These are phyloP conservation scores for Pseudococcus viburni DNA, from an alignment of 2,888 invertebrate genomes.

Conservation along the genomic window DNA sequence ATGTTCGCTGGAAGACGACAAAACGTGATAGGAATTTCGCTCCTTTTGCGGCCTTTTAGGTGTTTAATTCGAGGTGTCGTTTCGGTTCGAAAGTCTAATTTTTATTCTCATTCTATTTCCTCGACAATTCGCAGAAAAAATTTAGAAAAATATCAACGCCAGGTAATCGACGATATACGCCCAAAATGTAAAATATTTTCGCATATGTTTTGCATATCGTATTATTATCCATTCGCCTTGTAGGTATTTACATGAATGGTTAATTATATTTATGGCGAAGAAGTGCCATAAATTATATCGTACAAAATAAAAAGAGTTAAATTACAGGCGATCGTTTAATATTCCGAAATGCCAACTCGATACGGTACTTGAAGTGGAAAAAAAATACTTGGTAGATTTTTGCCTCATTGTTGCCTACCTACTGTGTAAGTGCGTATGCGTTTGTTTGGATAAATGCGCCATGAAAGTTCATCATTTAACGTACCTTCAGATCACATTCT, in stretches of 20 bases:
- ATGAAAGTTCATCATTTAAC: conserved; percentile 2
- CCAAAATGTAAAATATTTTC: conserved; percentile 34
- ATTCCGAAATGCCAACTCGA: neutral
- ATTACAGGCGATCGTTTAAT: conserved; percentile 5
- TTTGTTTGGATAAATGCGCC: neutral
- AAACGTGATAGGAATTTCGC: conserved; percentile 30
- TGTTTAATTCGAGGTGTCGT: neutral
- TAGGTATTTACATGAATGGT: conserved; percentile 13
- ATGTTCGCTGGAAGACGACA: neutral
- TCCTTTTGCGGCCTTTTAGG: neutral
- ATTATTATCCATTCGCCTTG: neutral
- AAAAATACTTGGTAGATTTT: neutral
- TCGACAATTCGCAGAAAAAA: neutral
- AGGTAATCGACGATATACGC: conserved; percentile 12
- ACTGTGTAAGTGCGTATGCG: neutral
- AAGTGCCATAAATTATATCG: conserved; percentile 30
- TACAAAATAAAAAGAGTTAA: conserved; percentile 3
- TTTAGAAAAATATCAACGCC: neutral
- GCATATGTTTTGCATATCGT: conserved; percentile 13
- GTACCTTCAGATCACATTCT: neutral
- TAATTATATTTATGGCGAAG: conserved; percentile 18
- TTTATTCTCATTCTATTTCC: neutral
- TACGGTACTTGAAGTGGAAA: neutral
- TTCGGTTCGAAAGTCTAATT: neutral
- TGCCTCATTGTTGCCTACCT: neutral